Percentiles rank a stretch among this genome's conserved stretches.
Conservation (phyloP, 2,888 invertebrate genomes). For the Plebejus melissa region DNA sequence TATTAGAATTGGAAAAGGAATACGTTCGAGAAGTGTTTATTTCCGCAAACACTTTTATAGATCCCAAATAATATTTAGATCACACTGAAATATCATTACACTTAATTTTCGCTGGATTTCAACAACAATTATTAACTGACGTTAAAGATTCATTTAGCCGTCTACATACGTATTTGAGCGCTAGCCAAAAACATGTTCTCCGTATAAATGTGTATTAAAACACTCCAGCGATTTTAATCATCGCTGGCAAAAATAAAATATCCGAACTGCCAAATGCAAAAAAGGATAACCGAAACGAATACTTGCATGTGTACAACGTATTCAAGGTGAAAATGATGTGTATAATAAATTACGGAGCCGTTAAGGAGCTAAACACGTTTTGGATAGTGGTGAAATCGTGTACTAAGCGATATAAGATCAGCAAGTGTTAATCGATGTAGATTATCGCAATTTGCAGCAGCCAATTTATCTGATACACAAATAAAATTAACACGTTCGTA, state of each 20-base stretch:
- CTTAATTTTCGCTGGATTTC: neutral
- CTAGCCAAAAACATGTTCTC: constrained; percentile 24
- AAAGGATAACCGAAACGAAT: neutral
- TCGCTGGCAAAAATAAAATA: neutral
- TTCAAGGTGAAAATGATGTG: constrained; percentile 43
- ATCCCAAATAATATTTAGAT: neutral
- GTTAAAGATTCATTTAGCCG: constrained; percentile 18
- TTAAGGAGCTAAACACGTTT: constrained; percentile 50
- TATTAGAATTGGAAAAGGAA: neutral
- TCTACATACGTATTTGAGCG: constrained; percentile 19
- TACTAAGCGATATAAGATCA: constrained; percentile 42
- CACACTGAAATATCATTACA: constrained; percentile 2
- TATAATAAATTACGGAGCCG: constrained; percentile 39
- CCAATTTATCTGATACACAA: neutral
- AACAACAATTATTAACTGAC: constrained; percentile 6
- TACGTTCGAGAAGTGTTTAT: neutral
- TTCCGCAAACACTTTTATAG: neutral
- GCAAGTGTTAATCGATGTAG: constrained; percentile 42
- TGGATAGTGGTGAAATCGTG: constrained; percentile 52
- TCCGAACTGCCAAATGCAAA: neutral
- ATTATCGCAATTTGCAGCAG: constrained; percentile 13
- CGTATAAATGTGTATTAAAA: constrained; percentile 18
- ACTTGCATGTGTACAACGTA: constrained; percentile 28
- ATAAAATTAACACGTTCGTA: neutral
- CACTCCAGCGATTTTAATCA: constrained; percentile 14